Conservation (phyloP, 2,113 vertebrate species). For the Callipepla californica region DNA sequence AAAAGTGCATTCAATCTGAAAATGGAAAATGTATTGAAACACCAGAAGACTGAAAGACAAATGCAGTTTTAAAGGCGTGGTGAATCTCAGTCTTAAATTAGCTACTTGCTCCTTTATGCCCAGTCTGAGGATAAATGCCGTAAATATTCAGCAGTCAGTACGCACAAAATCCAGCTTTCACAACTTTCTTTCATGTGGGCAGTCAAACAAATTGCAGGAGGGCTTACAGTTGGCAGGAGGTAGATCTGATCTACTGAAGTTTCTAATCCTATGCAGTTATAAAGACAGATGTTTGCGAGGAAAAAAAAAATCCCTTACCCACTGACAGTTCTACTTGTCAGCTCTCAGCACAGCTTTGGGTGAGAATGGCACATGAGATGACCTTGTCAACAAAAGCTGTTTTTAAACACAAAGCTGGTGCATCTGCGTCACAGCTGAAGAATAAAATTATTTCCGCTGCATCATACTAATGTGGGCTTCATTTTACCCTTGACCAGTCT, state of each 20-base stretch:
- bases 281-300: background rate
- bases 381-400: constrained; percentile 42
- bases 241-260: constrained; percentile 9
- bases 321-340: background rate
- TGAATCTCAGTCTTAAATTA: background rate
- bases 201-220: constrained; percentile 50
- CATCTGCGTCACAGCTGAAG: constrained; percentile 7
- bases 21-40: background rate
- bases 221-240: constrained; percentile 30
- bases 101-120: background rate
- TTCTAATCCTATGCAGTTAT: constrained; percentile 15
- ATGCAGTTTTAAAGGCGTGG: background rate
- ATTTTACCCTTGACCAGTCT: constrained; percentile 19
- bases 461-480: constrained; percentile 32
- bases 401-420: constrained; percentile 50
- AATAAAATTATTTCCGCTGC: constrained; percentile 40
- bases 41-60: background rate
- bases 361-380: constrained; percentile 13
- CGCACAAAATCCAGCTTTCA: background rate
- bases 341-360: background rate
- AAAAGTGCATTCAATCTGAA: background rate
- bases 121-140: constrained; percentile 21
- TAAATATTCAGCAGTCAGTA: constrained; percentile 5
- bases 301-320: background rate
- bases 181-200: constrained; percentile 20